Percentiles rank a stretch among this genome's conserved stretches.
phyloP scores from a whole-genome alignment of 1,140 invertebrate species.

The Leptinotarsa lineolata region DNA sequence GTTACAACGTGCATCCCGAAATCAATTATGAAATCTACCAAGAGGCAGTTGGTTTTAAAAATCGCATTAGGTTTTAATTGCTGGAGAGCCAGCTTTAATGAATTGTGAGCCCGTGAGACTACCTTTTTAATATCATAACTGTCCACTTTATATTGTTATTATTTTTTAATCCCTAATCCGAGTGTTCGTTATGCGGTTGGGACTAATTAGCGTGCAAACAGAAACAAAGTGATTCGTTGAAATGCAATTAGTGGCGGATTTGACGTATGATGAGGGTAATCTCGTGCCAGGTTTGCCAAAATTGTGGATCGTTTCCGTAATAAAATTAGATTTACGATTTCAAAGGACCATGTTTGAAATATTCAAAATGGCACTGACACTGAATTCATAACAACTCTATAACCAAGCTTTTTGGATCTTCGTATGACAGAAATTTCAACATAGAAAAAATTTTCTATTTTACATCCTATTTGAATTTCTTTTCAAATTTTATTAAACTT shows the following conservation, averaged over 20 bases:
- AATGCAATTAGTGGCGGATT: neutral
- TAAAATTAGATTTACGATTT: too few relatives aligned
- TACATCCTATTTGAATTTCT: too few relatives aligned
- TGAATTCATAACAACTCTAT: too few relatives aligned
- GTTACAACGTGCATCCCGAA: neutral
- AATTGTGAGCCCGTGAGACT: constrained; percentile 17
- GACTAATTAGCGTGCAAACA: constrained; percentile 1
- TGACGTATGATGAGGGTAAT: too few relatives aligned
- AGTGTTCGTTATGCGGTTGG: neutral
- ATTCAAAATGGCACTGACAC: too few relatives aligned
- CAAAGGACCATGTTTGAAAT: too few relatives aligned
- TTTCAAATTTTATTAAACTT: too few relatives aligned
- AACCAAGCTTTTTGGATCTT: too few relatives aligned
- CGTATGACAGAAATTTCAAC: too few relatives aligned
- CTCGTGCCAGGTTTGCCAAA: too few relatives aligned
- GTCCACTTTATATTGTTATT: constrained; percentile 12
- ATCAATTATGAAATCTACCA: constrained; percentile 5
- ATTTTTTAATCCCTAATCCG: neutral
- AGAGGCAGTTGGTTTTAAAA: neutral
- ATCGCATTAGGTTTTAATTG: constrained; percentile 18
- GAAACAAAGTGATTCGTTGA: neutral
- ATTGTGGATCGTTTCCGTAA: too few relatives aligned
- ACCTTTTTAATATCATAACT: constrained; percentile 17
- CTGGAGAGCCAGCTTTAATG: constrained; percentile 7
- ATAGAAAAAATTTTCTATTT: too few relatives aligned